Evolutionary conservation across 2,113 vertebrate genomes (phyloP), one percentile per base, ranked within the genome.

Genomic region (Ibidorhyncha struthersii): DNA sequence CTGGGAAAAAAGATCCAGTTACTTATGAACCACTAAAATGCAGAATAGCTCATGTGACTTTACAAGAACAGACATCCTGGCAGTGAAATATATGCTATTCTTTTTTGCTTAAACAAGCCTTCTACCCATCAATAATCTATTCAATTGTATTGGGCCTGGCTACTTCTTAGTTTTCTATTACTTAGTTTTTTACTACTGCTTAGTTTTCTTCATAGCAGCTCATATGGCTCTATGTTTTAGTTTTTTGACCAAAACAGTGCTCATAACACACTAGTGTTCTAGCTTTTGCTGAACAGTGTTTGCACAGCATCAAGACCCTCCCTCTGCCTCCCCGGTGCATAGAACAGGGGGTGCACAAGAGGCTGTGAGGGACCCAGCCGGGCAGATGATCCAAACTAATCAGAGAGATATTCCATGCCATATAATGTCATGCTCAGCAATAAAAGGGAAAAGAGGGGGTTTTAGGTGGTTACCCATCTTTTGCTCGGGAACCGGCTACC

Each of bases 271-370:
- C 6, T 41, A 16, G 16, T 19, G 5, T 43, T 59, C 25, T 22
- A 50, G 7, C 3, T 90, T 73, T 85, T 34, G 8, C 27, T 83
- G 58, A 36, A 18, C 11, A 10, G 4, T 6, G 4, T 63, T 67
- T 49, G 32, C 25, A 69, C 16, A 62, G 9, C 36, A 36, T 32
- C 23, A 40, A 61, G 29, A 14, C 4, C 13, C 18, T 74, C 26
- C 26, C 10, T 53, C 14, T 87, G 12, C 3, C 26, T 76, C 6
- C 8, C 8, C 18, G 14, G 6, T 38, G 41, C 27, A 22, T 30
- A n/a, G 50, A 14, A n/a, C 14, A 58, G 6, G 19, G 6, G 4
- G 4, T 34, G 12, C 0, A 0, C 14, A 63, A 62, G 9, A 63
- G 18, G 7, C 49, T 82, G 14, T 63, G 49, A 50, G 22, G 6